These are phyloP conservation scores for Oncorhynchus nerka DNA, from an alignment of 2,113 vertebrate genomes.

Conservation along the genomic window DNA sequence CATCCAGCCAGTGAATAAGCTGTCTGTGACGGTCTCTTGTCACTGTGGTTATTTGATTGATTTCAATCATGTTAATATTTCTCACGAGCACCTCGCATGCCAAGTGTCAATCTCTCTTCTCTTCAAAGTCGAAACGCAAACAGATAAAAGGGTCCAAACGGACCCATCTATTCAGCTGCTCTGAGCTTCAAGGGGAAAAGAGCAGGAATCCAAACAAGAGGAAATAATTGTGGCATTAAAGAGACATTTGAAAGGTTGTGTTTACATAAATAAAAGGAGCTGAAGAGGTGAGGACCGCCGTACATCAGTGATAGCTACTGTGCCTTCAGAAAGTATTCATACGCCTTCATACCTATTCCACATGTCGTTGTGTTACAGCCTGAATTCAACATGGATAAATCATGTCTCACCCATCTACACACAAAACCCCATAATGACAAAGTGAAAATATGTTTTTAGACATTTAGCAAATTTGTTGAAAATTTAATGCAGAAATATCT, in stretches of 20 bases:
- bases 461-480: too few species aligned
- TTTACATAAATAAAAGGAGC: constrained; percentile 31
- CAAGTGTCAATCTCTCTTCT: constrained; percentile 31
- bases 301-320: background rate
- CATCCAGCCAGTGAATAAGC: background rate
- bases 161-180: constrained; percentile 42
- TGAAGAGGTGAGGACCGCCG: constrained; percentile 34
- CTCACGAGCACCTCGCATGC: constrained; percentile 22
- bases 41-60: constrained; percentile 32
- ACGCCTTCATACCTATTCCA: too few species aligned
- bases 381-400: too few species aligned
- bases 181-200: constrained; percentile 30
- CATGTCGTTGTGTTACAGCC: too few species aligned
- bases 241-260: constrained; percentile 28
- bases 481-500: too few species aligned
- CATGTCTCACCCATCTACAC: too few species aligned
- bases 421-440: too few species aligned
- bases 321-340: too few species aligned
- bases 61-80: constrained; percentile 41
- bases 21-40: constrained; percentile 23
- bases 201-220: constrained; percentile 29
- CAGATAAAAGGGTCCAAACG: constrained; percentile 41
- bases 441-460: too few species aligned
- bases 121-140: constrained; percentile 50
- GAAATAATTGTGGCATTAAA: constrained; percentile 47